Base-by-base conservation (phyloP, 2,113 vertebrate species). In the Trichomycterus rosablanca region DNA sequence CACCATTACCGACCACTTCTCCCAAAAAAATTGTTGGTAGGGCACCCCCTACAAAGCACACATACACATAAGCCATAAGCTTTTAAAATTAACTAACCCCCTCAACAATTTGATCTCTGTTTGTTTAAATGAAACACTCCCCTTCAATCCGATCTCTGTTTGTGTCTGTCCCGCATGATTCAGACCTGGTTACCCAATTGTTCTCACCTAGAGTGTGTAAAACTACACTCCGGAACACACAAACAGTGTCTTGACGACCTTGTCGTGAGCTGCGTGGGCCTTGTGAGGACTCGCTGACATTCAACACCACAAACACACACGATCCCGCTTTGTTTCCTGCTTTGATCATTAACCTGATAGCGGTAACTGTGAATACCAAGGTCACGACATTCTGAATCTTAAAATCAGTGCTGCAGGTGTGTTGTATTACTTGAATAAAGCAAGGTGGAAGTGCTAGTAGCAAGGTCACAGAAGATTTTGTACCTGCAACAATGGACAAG, bases 351-450 rank as follows among this genome's bases (percentile, higher is more conserved):
- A 48, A 19, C 24, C 1, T 24, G n/a, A 18, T 2, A 32, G 32
- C 49, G 22, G 50, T 52, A 20, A n/a, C 54, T 14, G 7, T 14
- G 28, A 43, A 18, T 12, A 9, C 28, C 12, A 22, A 63, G 34
- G 53, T 63, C 15, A 45, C 28, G 34, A 32, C 53, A 57, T 56
- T 22, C 46, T 11, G 16, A 7, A n/a, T n/a, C n/a, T n/a, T n/a
- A n/a, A n/a, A n/a, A n/a, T n/a, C n/a, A n/a, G n/a, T n/a, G n/a
- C n/a, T n/a, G n/a, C n/a, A n/a, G n/a, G n/a, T n/a, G n/a, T n/a
- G n/a, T n/a, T n/a, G n/a, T n/a, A n/a, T n/a, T n/a, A n/a, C n/a
- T n/a, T n/a, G n/a, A n/a, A n/a, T n/a, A n/a, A 5, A 15, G 44
- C 40, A 28, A 10, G 15, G 20, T 15, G 3, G 5, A n/a, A 26